These are phyloP conservation scores for Nephrotoma flavescens DNA, from an alignment of 2,888 invertebrate species.

Conservation along the genomic window DNA sequence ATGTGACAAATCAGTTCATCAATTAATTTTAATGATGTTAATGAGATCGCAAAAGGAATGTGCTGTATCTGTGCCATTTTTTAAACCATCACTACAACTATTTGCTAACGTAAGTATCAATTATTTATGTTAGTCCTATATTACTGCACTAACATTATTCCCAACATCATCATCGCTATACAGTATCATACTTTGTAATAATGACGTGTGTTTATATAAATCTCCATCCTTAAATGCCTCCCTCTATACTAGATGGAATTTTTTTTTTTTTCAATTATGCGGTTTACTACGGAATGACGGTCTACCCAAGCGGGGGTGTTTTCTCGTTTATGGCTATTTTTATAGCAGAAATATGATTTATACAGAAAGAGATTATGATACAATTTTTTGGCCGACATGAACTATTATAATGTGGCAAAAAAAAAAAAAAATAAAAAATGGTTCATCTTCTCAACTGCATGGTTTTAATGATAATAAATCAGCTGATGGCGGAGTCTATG, in stretches of 20 bases:
- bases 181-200: not conserved
- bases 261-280: not conserved
- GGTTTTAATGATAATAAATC: not conserved
- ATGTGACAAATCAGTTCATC: constrained; percentile 25
- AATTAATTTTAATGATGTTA: constrained; percentile 28
- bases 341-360: not conserved
- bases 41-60: constrained; percentile 24
- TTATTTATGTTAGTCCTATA: not conserved
- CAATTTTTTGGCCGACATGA: not conserved
- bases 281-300: not conserved
- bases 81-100: constrained; percentile 24
- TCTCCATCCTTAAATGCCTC: not conserved
- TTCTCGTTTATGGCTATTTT: not conserved
- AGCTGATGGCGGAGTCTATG: not conserved
- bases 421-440: not conserved
- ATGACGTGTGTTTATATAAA: not conserved
- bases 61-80: constrained; percentile 26
- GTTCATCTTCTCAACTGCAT: too few species aligned
- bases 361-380: not conserved
- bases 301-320: not conserved
- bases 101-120: constrained; percentile 21
- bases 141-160: not conserved
- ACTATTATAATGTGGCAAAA: not conserved
- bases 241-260: not conserved
- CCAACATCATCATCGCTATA: not conserved